Evolutionary conservation across 2,113 vertebrate genomes (phyloP).

Genomic region (Phrynocephalus versicolor): DNA sequence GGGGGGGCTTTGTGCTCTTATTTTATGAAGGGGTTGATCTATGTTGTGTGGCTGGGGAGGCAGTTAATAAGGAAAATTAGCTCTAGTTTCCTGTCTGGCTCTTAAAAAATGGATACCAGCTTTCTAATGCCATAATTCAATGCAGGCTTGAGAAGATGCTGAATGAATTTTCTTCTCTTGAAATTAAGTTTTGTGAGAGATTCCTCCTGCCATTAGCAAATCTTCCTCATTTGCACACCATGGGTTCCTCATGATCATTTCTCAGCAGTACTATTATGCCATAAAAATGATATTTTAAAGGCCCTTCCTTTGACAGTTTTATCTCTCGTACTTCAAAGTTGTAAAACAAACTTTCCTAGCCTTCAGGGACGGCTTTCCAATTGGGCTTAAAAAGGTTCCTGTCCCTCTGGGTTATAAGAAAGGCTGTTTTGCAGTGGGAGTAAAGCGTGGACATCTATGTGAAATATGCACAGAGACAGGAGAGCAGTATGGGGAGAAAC

Average conservation of each 20-base stretch:
- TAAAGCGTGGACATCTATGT: not conserved
- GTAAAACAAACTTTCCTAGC: not conserved
- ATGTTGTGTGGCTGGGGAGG: not conserved
- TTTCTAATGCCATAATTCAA: constrained; percentile 8
- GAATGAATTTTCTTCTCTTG: constrained; percentile 6
- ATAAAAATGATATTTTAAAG: constrained; percentile 14
- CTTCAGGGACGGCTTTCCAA: not conserved
- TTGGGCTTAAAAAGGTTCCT: not conserved
- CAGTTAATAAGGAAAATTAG: not conserved
- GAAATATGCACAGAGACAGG: not conserved
- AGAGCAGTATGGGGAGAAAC: not conserved
- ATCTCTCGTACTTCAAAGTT: not conserved
- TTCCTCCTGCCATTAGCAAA: constrained; percentile 15
- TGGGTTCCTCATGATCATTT: constrained; percentile 5
- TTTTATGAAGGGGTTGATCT: not conserved
- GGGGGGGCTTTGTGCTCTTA: not conserved
- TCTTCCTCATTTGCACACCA: not conserved
- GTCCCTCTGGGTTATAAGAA: not conserved
- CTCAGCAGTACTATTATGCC: constrained; percentile 5
- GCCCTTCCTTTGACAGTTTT: not conserved
- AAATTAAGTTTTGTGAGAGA: constrained; percentile 18
- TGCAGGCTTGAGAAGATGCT: not conserved
- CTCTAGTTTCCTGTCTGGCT: not conserved
- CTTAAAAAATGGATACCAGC: not conserved
- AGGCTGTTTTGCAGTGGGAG: not conserved